phyloP scores from a whole-genome alignment of 2,113 vertebrate species.

The Capricornis sumatraensis region DNA sequence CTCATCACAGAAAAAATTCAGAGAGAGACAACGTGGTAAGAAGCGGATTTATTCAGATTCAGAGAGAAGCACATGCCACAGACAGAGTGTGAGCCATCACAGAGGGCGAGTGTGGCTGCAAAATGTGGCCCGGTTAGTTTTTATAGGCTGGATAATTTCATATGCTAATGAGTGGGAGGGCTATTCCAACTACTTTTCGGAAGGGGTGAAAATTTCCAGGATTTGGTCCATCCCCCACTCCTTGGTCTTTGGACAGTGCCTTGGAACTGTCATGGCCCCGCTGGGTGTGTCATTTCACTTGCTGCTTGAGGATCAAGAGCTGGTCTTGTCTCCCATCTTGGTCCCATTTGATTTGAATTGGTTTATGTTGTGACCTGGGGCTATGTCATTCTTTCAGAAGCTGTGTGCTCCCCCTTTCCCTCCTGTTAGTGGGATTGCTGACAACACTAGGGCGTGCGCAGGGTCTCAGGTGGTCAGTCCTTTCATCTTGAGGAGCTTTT shows the following conservation, averaged over 20 bases:
- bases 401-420: not conserved
- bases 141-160: not conserved
- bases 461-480: not conserved
- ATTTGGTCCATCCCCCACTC: not conserved
- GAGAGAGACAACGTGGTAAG: not conserved
- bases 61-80: not conserved
- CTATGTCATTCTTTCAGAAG: not conserved
- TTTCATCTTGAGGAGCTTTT: not conserved
- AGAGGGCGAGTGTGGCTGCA: accelerated
- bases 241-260: not conserved
- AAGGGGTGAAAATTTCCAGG: not conserved
- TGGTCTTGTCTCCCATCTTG: not conserved
- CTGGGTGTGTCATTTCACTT: not conserved
- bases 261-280: not conserved
- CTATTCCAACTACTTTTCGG: not conserved
- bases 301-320: not conserved
- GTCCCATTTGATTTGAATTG: not conserved
- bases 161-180: not conserved
- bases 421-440: not conserved
- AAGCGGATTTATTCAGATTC: not conserved
- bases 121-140: not conserved
- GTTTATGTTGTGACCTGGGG: not conserved
- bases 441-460: not conserved
- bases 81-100: accelerated
- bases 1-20: not conserved